These are phyloP conservation scores for Drosophila rhopaloa DNA, from an alignment of 1,140 invertebrate genomes.

Conservation along the genomic window DNA sequence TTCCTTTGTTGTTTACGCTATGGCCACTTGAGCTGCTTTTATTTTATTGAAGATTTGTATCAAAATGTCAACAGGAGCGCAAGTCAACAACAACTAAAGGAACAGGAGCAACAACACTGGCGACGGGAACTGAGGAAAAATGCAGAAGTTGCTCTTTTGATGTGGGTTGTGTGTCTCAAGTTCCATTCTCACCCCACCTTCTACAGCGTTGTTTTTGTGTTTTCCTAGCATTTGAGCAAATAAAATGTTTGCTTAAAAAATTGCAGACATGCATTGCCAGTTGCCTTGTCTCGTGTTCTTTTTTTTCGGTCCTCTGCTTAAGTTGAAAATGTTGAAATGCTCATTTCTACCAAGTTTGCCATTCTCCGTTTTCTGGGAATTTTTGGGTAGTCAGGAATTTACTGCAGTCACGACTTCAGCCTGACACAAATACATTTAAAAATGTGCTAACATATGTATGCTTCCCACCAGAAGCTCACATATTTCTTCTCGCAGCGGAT, in stretches of 20 bases:
- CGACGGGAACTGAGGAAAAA: slow-evolving; percentile 8
- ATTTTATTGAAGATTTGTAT: slow-evolving; percentile 80
- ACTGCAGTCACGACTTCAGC: slow-evolving; percentile 72
- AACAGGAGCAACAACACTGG: slow-evolving; percentile 26
- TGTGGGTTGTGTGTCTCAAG: slow-evolving; percentile 72
- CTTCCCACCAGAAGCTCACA: slow-evolving; percentile 41
- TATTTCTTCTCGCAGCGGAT: slow-evolving; percentile 31
- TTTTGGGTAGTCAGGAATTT: slow-evolving; percentile 66
- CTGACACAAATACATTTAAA: slow-evolving; percentile 74
- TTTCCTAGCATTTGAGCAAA: slow-evolving; percentile 57
- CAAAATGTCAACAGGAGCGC: slow-evolving; percentile 74
- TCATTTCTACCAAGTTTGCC: slow-evolving; percentile 48
- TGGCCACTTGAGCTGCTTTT: slow-evolving; percentile 72
- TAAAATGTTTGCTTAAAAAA: slow-evolving; percentile 80
- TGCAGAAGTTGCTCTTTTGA: slow-evolving; percentile 64
- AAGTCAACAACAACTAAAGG: slow-evolving; percentile 56
- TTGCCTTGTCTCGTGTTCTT: slow-evolving; percentile 15
- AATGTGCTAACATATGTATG: slow-evolving; percentile 65
- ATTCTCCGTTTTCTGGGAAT: slow-evolving; percentile 42
- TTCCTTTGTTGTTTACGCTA: slow-evolving; percentile 47
- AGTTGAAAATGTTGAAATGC: slow-evolving; percentile 66
- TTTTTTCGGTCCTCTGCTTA: slow-evolving; percentile 15
- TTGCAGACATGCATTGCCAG: slow-evolving; percentile 70
- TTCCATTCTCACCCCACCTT: slow-evolving; percentile 21
- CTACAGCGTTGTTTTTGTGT: slow-evolving; percentile 7